These are phyloP conservation scores for Acleris emargana DNA, from an alignment of 2,888 invertebrate genomes.

Conservation along the genomic window DNA sequence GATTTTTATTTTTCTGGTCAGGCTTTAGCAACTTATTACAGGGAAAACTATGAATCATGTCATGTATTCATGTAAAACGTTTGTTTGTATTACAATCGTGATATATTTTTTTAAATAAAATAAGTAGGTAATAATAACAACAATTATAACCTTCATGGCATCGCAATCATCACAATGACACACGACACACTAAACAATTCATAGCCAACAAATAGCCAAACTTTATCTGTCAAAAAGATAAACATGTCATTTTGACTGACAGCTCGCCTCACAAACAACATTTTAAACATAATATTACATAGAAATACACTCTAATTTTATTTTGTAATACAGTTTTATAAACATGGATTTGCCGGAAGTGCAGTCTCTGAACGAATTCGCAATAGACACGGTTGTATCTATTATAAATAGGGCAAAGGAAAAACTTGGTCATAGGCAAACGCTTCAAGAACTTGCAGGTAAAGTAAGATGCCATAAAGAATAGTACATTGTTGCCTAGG, in stretches of 20 bases:
- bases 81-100: no score
- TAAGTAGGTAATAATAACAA: no score
- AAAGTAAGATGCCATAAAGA: conserved; percentile 19
- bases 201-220: neutral
- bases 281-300: neutral
- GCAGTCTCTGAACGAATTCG: conserved; percentile 59
- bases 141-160: neutral
- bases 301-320: neutral
- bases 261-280: neutral
- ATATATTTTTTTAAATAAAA: no score
- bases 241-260: conserved; percentile 15
- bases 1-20: no score
- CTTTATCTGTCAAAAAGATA: conserved; percentile 22
- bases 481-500: no score
- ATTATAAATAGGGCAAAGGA: conserved; percentile 65
- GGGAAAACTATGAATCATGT: no score
- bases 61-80: no score
- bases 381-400: conserved; percentile 62
- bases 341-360: conserved; percentile 63
- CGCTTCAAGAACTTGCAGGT: conserved; percentile 61
- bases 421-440: conserved; percentile 57
- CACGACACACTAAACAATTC: neutral
- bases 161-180: neutral
- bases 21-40: no score
- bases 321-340: neutral